Base-by-base conservation (phyloP, 2,888 invertebrate species). In the Drepanosiphum platanoidis region DNA sequence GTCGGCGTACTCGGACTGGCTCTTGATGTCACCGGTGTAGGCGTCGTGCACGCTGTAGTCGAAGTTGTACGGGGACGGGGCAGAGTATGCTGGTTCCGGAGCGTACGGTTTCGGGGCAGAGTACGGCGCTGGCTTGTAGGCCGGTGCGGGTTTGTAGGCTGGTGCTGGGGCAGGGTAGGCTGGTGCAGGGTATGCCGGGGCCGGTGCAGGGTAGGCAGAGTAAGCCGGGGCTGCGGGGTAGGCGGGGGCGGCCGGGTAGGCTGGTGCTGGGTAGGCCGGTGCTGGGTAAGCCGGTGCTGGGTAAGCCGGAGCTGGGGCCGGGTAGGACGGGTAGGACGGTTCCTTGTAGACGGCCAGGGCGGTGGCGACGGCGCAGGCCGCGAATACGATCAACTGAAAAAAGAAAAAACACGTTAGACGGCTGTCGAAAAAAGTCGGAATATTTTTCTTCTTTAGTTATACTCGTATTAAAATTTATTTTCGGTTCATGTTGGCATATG, bases 41-140 rank as follows among this genome's bases (percentile, higher is more conserved):
- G 86, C 61, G 64, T 86, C 86, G 78, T 86, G 86, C 27, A 86
- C 86, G 52, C 27, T 36, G 79, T 86, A 86, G 58, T 86, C 78
- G 86, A 79, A 86, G 36, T 64, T 61, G 79, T 86, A 86, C 34
- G 66, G 66, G 32, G 64, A 66, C 18, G 79, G 79, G 58, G 36
- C 78, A 34, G 88, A 88, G 79, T 79, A 79, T 0, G 79, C 61
- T 39, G 79, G 79, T 13, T 79, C 79, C 1, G 92, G 92, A 86
- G 92, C 92, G 52, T 91, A 88, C 22, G 90, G 89, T 88, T 92
- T 92, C 88, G 92, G 61, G 3, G 79, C 64, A 5, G 77, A 61
- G 64, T 58, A 58, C 61, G 77, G 22, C 18, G 75, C 61, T 11
- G 61, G 79, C 27, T 79, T 79, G 79, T 64, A 66, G 68, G 61